Base-by-base conservation (phyloP, 2,888 invertebrate species). In the Catocala fraxini region DNA sequence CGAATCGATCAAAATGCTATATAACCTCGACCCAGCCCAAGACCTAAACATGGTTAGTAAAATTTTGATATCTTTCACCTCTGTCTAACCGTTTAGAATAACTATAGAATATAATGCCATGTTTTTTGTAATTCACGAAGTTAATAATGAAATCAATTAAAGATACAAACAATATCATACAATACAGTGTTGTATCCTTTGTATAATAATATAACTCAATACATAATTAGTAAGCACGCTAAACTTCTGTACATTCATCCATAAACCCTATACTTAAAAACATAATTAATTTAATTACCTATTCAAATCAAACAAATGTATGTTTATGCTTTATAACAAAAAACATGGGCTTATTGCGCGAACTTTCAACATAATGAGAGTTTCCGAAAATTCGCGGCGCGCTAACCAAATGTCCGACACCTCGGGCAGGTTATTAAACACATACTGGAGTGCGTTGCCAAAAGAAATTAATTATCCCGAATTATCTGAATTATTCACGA, bases 351-450 rank as follows among this genome's bases (percentile, higher is more conserved):
- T 58, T 56, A 57, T 66, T 72, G 56, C 45, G 13, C 13, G 56
- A 76, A 79, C 75, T 77, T 81, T 79, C 71, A 13, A 65, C 43
- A 68, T 75, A 77, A 73, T 72, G 51, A 41, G 59, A 66, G 70
- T 73, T 71, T 52, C 57, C 51, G 61, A 80, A 82, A 78, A 79
- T 74, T 71, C 73, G 33, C 43, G 52, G 25, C 59, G 53, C 83
- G 85, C 79, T 80, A 65, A 79, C 89, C 89, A 88, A 90, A 90
- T 89, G 90, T 84, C 78, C 79, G 64, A 72, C 84, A 88, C 89
- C 90, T 83, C 85, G 67, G 88, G 89, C 79, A 80, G 66, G 72
- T 82, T 81, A 81, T 80, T 80, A 79, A 75, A 73, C 63, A 70
- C 69, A 77, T 59, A 78, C 70, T 51, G 57, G 61, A 55, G 59